These are phyloP conservation scores for Eulemur rubriventer DNA, from an alignment of 2,797 vertebrate genomes.

Conservation along the genomic window DNA sequence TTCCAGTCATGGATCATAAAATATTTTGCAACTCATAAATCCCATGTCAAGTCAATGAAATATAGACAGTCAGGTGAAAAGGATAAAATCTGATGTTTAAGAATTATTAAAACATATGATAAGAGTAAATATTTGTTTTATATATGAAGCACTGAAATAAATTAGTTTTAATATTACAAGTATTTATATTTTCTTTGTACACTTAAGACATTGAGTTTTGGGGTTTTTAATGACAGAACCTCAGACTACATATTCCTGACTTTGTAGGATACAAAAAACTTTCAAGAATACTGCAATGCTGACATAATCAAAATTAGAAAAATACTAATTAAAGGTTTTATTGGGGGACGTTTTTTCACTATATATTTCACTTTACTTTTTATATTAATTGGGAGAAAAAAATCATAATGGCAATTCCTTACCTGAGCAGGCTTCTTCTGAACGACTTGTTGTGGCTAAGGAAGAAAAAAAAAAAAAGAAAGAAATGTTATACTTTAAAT, in stretches of 20 bases:
- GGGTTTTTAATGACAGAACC: not conserved
- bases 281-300: not conserved
- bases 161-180: not conserved
- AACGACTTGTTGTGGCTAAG: slow-evolving; percentile 95
- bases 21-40: not conserved
- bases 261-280: not conserved
- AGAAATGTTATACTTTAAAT: slow-evolving; percentile 45
- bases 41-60: not conserved
- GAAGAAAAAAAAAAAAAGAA: slow-evolving; percentile 80
- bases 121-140: not conserved
- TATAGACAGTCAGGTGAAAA: not conserved
- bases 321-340: not conserved
- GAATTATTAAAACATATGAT: not conserved
- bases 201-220: not conserved
- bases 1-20: slow-evolving; percentile 7
- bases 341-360: not conserved
- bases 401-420: slow-evolving; percentile 75
- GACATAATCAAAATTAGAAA: slow-evolving; percentile 24
- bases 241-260: not conserved
- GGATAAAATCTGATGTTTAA: not conserved
- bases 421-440: slow-evolving; percentile 97
- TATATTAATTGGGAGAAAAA: not conserved
- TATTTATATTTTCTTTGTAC: not conserved
- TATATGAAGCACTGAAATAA: not conserved
- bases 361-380: not conserved